Conservation (phyloP, 1,140 invertebrate species). For the Microplitis mediator region DNA sequence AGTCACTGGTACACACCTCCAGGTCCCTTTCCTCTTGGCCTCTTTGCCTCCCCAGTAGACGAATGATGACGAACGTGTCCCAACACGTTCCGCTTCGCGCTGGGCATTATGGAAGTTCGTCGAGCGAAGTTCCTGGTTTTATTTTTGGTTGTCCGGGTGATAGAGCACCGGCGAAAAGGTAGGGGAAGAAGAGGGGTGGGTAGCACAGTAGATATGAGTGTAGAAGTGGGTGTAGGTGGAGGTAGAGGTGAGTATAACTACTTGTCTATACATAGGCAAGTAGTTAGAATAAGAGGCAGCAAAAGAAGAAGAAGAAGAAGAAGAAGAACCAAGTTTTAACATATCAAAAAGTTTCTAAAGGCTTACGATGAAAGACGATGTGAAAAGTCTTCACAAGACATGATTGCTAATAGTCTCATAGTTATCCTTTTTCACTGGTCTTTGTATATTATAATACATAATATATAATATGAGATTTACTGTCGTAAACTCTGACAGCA, state of each 20-base stretch:
- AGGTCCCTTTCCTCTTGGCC: too few species aligned
- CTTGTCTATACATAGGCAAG: background rate
- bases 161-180: background rate
- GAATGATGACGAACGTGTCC: constrained; percentile 29
- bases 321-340: background rate
- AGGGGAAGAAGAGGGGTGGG: too few species aligned
- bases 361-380: too few species aligned
- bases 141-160: constrained; percentile 12
- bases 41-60: background rate
- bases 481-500: too few species aligned
- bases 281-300: background rate
- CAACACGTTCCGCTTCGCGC: constrained; percentile 24
- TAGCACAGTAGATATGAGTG: too few species aligned
- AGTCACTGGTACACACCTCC: too few species aligned
- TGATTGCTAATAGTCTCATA: background rate
- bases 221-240: too few species aligned
- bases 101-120: constrained; percentile 27
- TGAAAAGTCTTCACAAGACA: background rate
- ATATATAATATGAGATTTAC: too few species aligned
- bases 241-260: background rate
- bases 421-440: background rate
- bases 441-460: background rate
- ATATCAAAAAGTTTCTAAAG: background rate
- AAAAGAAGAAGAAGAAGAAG: background rate
- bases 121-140: constrained; percentile 21